phyloP scores from a whole-genome alignment of 2,888 invertebrate species.

The Eledone cirrhosa region DNA sequence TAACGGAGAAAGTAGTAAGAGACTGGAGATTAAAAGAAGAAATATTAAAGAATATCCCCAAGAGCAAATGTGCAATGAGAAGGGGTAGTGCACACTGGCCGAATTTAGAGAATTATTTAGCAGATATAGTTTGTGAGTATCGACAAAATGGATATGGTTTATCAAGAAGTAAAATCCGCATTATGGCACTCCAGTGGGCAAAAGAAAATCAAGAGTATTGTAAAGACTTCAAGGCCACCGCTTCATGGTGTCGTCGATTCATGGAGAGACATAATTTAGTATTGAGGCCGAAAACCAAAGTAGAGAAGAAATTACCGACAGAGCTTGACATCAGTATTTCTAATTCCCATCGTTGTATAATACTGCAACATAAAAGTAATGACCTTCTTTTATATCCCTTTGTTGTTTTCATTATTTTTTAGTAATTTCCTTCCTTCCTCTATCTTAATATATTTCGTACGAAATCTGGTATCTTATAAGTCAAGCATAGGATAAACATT shows the following conservation, averaged over 20 bases:
- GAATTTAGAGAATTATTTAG: constrained; percentile 6
- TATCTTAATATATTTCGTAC: no score
- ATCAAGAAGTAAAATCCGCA: not conserved
- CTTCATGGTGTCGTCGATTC: constrained; percentile 30
- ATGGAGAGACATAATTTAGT: constrained; percentile 29
- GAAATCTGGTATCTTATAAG: no score
- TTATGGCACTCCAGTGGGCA: no score
- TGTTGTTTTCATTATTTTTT: no score
- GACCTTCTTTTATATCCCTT: no score
- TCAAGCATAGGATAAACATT: no score
- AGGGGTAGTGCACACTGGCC: not conserved
- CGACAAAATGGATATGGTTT: not conserved
- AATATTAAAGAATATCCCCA: no score
- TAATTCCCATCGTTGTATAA: constrained; percentile 22
- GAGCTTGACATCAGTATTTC: constrained; percentile 24
- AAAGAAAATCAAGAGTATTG: no score
- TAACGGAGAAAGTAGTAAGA: constrained; percentile 11
- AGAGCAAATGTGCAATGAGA: no score
- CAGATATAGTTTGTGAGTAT: not conserved
- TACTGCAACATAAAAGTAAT: not conserved
- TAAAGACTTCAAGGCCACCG: constrained; percentile 28
- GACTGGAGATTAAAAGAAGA: not conserved
- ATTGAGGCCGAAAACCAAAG: not conserved
- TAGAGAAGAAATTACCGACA: constrained; percentile 3
- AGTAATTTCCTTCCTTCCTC: no score